These are phyloP conservation scores for Melanotaenia duboulayi DNA, from an alignment of 2,113 vertebrate genomes.

Conservation along the genomic window DNA sequence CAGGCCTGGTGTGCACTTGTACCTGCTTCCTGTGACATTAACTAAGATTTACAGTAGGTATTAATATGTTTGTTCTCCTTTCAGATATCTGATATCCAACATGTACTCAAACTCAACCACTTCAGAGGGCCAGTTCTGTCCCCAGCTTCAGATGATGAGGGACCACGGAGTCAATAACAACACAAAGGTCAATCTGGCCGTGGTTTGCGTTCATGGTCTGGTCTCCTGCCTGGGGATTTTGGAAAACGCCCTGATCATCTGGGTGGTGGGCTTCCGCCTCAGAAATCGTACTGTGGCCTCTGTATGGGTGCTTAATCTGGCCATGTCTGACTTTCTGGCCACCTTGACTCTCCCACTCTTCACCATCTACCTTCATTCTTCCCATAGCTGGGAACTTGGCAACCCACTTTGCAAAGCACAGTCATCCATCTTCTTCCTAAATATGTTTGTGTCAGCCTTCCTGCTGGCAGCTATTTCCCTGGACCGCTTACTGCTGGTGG, in stretches of 20 bases:
- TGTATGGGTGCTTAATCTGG: slow-evolving; percentile 93
- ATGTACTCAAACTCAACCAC: neutral
- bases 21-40: neutral
- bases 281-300: slow-evolving; percentile 87
- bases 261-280: slow-evolving; percentile 87
- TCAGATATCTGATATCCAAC: slow-evolving; percentile 47
- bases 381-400: slow-evolving; percentile 89
- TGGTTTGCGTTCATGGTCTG: slow-evolving; percentile 79
- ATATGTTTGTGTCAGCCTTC: slow-evolving; percentile 93
- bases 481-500: slow-evolving; percentile 88
- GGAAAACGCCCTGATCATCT: slow-evolving; percentile 90
- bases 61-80: slow-evolving; percentile 12
- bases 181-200: slow-evolving; percentile 49
- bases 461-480: slow-evolving; percentile 90
- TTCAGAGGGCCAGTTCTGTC: slow-evolving; percentile 43
- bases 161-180: slow-evolving; percentile 45
- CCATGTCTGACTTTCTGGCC: slow-evolving; percentile 91
- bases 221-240: slow-evolving; percentile 85
- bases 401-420: slow-evolving; percentile 85
- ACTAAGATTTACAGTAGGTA: too few relatives aligned
- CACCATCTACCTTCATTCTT: slow-evolving; percentile 83
- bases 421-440: slow-evolving; percentile 87
- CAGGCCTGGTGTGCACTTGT: neutral
- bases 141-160: slow-evolving; percentile 69
- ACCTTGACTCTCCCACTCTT: slow-evolving; percentile 90